Conservation (phyloP, 2,888 invertebrate genomes). For the Xestia sexstrigata region DNA sequence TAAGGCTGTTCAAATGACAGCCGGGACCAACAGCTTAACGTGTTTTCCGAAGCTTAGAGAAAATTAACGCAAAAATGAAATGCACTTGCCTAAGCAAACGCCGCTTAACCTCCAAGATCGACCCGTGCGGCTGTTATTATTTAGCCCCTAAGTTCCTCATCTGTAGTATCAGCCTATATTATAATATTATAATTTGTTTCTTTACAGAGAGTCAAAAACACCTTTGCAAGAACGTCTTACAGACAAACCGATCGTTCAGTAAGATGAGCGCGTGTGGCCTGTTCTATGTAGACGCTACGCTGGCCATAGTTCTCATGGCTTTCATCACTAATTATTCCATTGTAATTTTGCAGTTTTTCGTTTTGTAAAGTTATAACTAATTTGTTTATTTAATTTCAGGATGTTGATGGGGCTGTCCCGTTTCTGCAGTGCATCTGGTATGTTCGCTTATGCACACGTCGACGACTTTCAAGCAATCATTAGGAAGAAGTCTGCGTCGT, state of each 20-base stretch:
- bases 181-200: background rate
- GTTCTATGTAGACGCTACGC: constrained; percentile 20
- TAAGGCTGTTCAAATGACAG: too few species aligned
- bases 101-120: too few species aligned
- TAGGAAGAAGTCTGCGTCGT: too few species aligned
- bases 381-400: too few species aligned
- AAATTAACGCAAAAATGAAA: too few species aligned
- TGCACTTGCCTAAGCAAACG: too few species aligned
- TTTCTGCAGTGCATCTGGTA: too few species aligned
- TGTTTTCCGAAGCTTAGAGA: too few species aligned
- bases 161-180: background rate
- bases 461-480: too few species aligned
- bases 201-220: constrained; percentile 15
- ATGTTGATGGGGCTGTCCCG: too few species aligned
- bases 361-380: constrained; percentile 20
- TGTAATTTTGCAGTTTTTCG: constrained; percentile 33
- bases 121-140: background rate
- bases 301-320: constrained; percentile 1
- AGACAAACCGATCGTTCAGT: background rate
- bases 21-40: too few species aligned
- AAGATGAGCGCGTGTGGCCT: constrained; percentile 29
- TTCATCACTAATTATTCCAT: constrained; percentile 10
- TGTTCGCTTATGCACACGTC: too few species aligned
- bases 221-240: constrained; percentile 26
- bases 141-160: background rate